Conservation (phyloP, 2,888 invertebrate genomes). For the Anoncus sp. region DNA sequence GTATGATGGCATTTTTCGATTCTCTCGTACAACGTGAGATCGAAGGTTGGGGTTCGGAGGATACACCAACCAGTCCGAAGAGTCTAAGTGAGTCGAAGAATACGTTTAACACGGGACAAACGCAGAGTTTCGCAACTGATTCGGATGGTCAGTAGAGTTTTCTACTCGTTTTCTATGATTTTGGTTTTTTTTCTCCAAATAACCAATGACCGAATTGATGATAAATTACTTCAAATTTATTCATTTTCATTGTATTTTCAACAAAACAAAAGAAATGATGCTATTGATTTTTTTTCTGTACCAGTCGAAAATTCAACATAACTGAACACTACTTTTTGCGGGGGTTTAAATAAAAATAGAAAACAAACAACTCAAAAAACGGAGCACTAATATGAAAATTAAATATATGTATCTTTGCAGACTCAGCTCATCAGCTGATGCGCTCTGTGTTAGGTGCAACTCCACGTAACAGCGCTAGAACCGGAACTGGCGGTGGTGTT, state of each 20-base stretch:
- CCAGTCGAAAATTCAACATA: too few relatives aligned
- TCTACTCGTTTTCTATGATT: background rate
- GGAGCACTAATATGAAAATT: conserved; percentile 9
- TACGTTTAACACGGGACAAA: conserved; percentile 77
- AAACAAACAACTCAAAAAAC: background rate
- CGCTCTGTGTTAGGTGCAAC: conserved; percentile 73
- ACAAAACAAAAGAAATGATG: too few relatives aligned
- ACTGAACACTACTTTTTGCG: too few relatives aligned
- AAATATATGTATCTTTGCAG: background rate
- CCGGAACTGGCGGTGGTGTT: conserved; percentile 69
- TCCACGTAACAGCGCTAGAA: conserved; percentile 65
- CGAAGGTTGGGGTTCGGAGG: conserved; percentile 90
- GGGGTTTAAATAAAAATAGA: too few relatives aligned
- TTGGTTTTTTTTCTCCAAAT: too few relatives aligned
- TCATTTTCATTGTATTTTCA: background rate
- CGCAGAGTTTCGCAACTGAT: conserved; percentile 81
- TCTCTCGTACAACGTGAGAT: conserved; percentile 96
- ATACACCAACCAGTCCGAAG: conserved; percentile 77
- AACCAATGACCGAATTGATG: too few relatives aligned
- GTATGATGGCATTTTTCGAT: conserved; percentile 99
- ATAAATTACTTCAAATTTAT: conserved; percentile 30
- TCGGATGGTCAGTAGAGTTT: conserved; percentile 75
- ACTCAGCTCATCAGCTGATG: conserved; percentile 75
- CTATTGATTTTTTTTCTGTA: background rate
- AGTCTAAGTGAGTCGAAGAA: conserved; percentile 77